A percentile compares a stretch with the other conserved stretches of the same genome.
These are phyloP conservation scores for Pygathrix nemaeus DNA, from an alignment of 2,113 vertebrate species.

Conservation along the genomic window DNA sequence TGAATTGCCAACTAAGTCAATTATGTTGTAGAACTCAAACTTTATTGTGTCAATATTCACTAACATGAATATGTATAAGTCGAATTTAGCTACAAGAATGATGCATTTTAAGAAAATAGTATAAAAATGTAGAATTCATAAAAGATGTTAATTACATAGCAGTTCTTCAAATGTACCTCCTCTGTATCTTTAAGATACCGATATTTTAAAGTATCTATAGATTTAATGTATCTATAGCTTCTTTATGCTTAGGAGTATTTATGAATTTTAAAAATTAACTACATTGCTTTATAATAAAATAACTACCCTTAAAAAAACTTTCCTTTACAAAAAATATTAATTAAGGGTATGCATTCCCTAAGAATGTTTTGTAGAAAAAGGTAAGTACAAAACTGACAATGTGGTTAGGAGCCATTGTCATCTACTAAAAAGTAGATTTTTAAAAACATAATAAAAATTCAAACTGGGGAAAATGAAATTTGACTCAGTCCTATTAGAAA, in stretches of 20 bases:
- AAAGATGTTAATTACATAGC: neutral
- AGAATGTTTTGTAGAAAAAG: neutral
- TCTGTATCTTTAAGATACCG: neutral
- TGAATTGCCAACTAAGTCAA: constrained; percentile 27
- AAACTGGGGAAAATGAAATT: neutral
- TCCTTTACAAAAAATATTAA: neutral
- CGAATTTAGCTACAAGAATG: constrained; percentile 23
- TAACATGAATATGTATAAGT: constrained; percentile 8
- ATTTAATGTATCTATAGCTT: neutral
- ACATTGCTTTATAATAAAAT: constrained; percentile 25
- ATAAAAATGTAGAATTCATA: constrained; percentile 7
- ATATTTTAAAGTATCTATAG: neutral
- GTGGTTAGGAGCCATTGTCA: neutral
- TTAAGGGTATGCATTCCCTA: neutral
- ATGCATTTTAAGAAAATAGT: neutral
- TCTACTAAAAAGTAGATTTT: neutral
- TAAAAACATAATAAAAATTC: neutral
- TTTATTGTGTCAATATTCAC: constrained; percentile 14
- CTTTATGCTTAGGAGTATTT: neutral
- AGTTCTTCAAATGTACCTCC: neutral
- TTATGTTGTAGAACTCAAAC: neutral
- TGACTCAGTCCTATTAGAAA: neutral
- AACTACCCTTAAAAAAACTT: neutral
- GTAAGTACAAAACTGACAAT: neutral
- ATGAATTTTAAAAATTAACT: constrained; percentile 20